Conservation (phyloP, 2,888 invertebrate species). For the Diabrotica balteata region DNA sequence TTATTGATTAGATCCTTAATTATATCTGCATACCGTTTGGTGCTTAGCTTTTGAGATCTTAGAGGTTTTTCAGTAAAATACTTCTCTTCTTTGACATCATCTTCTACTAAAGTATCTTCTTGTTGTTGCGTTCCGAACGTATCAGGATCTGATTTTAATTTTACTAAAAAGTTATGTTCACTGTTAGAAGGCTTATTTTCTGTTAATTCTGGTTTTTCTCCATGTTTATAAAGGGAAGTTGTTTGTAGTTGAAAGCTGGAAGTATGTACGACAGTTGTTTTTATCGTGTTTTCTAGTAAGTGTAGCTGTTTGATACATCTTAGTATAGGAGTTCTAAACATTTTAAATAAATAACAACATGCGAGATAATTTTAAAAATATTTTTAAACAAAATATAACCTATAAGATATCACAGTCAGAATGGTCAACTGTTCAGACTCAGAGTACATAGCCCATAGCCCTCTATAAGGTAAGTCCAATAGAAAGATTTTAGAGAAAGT, state of each 20-base stretch:
- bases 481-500: too few relatives aligned
- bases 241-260: background rate
- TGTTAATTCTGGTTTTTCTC: background rate
- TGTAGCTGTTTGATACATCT: background rate
- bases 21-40: slow-evolving; percentile 72
- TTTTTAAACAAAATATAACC: too few relatives aligned
- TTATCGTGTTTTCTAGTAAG: background rate
- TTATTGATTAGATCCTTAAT: slow-evolving; percentile 73
- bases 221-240: background rate
- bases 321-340: background rate
- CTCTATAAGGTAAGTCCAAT: too few relatives aligned
- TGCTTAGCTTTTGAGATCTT: slow-evolving; percentile 63
- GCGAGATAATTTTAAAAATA: background rate
- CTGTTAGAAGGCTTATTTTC: background rate
- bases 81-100: slow-evolving; percentile 69
- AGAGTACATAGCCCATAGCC: too few relatives aligned
- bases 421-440: too few relatives aligned
- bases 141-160: slow-evolving; percentile 64
- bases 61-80: slow-evolving; percentile 63
- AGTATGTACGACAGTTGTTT: slow-evolving; percentile 1
- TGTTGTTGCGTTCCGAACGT: slow-evolving; percentile 63
- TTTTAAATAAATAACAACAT: background rate
- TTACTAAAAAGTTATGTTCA: slow-evolving; percentile 53
- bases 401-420: too few relatives aligned
- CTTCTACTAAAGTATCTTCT: slow-evolving; percentile 56